Conservation (phyloP, 2,113 vertebrate species). For the Malurus alboscapulatus region DNA sequence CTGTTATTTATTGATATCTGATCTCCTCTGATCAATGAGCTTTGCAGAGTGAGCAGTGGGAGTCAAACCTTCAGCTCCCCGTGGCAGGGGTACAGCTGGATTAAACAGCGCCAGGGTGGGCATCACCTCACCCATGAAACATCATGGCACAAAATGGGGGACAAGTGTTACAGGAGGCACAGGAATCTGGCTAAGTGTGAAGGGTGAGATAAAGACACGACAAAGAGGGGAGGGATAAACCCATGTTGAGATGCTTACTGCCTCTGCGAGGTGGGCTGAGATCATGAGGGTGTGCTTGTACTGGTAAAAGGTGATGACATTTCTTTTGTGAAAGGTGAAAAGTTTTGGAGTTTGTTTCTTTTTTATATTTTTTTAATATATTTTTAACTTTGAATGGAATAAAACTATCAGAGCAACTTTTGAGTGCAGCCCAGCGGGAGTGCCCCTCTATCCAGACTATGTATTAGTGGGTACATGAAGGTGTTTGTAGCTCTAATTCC, state of each 20-base stretch:
- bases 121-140: accelerated
- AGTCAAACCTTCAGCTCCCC: neutral
- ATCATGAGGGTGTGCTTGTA: neutral
- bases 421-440: slow-evolving; percentile 30
- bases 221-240: neutral
- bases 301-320: neutral
- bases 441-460: slow-evolving; percentile 29
- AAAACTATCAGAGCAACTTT: slow-evolving; percentile 39
- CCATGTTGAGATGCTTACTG: neutral
- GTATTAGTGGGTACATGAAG: slow-evolving; percentile 54
- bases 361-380: neutral
- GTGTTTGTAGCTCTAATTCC: slow-evolving; percentile 56
- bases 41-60: neutral
- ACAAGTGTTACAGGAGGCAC: neutral
- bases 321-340: slow-evolving; percentile 14
- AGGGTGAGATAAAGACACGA: neutral
- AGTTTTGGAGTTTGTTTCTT: neutral
- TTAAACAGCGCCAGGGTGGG: neutral
- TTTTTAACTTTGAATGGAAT: neutral
- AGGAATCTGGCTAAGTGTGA: neutral
- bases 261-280: neutral
- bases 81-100: neutral
- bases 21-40: accelerated
- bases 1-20: neutral
- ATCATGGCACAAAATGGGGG: neutral